Evolutionary conservation across 2,113 vertebrate genomes (phyloP), one percentile per base, ranked within the genome.

Genomic region (Phylloscopus whistleri): DNA sequence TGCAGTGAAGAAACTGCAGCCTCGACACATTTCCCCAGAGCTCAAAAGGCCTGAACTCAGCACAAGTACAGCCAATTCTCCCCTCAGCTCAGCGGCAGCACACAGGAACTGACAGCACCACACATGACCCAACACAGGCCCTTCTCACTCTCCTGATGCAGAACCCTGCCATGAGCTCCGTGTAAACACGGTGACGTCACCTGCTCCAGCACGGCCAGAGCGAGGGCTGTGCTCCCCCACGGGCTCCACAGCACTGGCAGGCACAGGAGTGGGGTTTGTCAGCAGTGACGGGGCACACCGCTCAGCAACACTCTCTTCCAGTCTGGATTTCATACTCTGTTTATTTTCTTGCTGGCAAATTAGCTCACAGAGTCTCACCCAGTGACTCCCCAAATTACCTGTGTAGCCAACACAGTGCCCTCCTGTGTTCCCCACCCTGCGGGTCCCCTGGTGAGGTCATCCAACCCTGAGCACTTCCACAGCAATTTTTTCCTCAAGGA

Each of bases 11-110:
- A 98, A 99, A 99, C 97, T 98, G 98, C 98, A 98, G 98, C 97
- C 98, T 99, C 98, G 33, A 98, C 98, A 98, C 98, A 98, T 99
- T 98, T 98, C 96, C 60, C 92, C 89, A 20, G 90, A 82, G 92
- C 94, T 84, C 93, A 89, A 98, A 98, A 98, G 94, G 93, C 96
- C 98, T 98, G 98, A 98, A 98, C 98, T 99, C 98, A 99, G 98
- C 99, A 99, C 79, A 96, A 97, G 97, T 39, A 19, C 82, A 87
- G 97, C 96, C 98, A 96, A 93, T 77, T 96, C 62, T 55, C 93
- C 89, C 91, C 95, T 81, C 80, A 52, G 91, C 97, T 66, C 90
- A 64, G 76, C 58, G 10, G 62, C 75, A 52, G 88, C 86, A 52
- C 87, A 66, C 39, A 55, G 87, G 96, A 95, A 94, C 97, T 97